Base-by-base conservation (phyloP, 2,888 invertebrate species). In the Nasonia oneida region DNA sequence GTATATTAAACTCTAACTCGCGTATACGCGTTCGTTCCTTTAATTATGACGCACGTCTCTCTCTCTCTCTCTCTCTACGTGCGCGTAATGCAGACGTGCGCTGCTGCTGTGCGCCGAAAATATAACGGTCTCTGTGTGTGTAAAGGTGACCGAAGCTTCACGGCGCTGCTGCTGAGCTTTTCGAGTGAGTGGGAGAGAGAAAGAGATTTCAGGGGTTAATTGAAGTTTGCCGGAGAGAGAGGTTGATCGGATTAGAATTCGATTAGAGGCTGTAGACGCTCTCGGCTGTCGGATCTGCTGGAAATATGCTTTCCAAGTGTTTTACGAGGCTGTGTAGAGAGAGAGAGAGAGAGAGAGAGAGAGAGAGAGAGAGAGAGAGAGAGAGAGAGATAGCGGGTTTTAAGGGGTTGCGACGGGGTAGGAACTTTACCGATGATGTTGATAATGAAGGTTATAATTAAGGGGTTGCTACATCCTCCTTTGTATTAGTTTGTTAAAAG, bases 11-110 rank as follows among this genome's bases (percentile, higher is more conserved):
- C 42, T 73, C n/a, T 42, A 42, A 42, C n/a, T 42, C 42, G 42
- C 73, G 73, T n/a, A 37, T 18, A 18, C 18, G 57, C 71, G 39
- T 37, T 37, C 71, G 39, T 71, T 73, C 73, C 73, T 73, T 73
- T 73, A 73, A 73, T 73, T 73, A 73, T 47, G 73, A 73, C 73
- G 73, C 73, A 73, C 73, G 37, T 42, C 39, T 33, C 29, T 29
- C 29, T 29, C 29, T 29, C 29, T 29, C 29, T 29, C 29, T 29
- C 29, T 29, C 29, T 29, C 39, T 64, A 23, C 23, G n/a, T 8
- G 64, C 64, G 23, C 23, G 23, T 61, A 61, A n/a, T 23, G 67
- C 67, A 10, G 67, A 67, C 67, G 14, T 29, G 29, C 33, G 67
- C 10, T 12, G 47, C 47, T 47, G 12, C 47, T 47, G 47, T 47